Percentiles rank a stretch among this genome's conserved stretches.
These are phyloP conservation scores for Alouatta palliata DNA, from an alignment of 2,113 vertebrate genomes.

Conservation along the genomic window DNA sequence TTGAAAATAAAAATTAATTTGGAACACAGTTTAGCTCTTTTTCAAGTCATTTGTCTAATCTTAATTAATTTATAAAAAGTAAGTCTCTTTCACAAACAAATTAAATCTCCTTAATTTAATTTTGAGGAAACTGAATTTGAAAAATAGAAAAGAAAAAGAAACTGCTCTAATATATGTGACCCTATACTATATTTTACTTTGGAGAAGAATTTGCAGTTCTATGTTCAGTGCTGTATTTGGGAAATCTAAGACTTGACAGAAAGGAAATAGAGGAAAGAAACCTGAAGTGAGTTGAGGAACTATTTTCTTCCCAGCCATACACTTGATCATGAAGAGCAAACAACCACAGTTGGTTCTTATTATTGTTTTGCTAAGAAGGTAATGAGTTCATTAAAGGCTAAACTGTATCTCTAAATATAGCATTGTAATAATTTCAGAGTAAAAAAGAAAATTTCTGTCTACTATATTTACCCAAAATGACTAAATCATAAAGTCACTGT, in stretches of 20 bases:
- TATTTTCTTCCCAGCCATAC: neutral
- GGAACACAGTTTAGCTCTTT: neutral
- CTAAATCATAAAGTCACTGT: neutral
- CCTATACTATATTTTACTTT: neutral
- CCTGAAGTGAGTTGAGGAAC: neutral
- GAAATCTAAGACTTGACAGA: neutral
- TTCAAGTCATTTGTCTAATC: neutral
- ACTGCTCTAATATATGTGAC: neutral
- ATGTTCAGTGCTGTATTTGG: neutral
- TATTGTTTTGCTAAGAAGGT: neutral
- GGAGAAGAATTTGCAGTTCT: neutral
- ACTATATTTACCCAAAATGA: neutral
- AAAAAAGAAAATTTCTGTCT: neutral
- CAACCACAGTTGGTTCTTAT: neutral
- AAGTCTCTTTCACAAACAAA: neutral
- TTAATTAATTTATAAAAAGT: neutral
- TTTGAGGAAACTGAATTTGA: neutral
- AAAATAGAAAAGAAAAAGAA: neutral
- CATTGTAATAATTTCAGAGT: neutral
- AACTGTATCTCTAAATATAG: neutral
- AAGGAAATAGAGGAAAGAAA: neutral
- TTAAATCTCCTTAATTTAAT: neutral
- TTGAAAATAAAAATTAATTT: neutral
- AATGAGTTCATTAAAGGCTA: neutral
- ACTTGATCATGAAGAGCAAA: neutral